Base-by-base conservation (phyloP, 2,888 invertebrate species). In the Altica lythri region DNA sequence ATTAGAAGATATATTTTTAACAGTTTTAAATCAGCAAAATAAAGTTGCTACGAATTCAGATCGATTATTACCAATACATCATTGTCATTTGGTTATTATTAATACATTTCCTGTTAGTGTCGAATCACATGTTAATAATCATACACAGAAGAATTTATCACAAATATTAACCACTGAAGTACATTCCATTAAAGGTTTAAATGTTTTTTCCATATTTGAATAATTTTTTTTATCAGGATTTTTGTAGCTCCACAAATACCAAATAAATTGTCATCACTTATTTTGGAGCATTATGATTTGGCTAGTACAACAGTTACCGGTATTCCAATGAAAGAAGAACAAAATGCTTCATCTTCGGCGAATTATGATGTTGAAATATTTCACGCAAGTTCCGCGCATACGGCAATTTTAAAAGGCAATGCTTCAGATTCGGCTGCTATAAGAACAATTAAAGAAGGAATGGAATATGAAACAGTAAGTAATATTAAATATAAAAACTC, bases 291-390 rank as follows among this genome's bases (percentile, higher is more conserved):
- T 73, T 97, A 94, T 68, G 86, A 91, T 72, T 80, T 99, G 37
- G 91, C 95, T 0, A 94, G 92, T 53, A 99, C 98, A 1, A 97
- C 97, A 0, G 97, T 99, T 0, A 96, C 96, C 4, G 95, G 97
- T 17, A 72, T 72, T 38, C 99, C 99, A 1, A 99, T 99, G 99
- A 99, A 99, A 81, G 97, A 98, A 77, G 97, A 98, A 75, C 96
- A 97, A 80, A 97, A 97, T 75, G 95, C 96, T 1, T 93, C 93
- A 73, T 94, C 95, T 0, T 98, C 97, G 51, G 95, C 97, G 0
- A 98, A 98, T 78, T 99, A 99, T 71, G 98, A 99, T 73, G 99
- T 99, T 0, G 98, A 98, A 76, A 89, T 99, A 57, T 88, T 96
- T 64, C 98, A 99, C 73, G 86, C 91, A 0, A 84, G 86, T 5